Base-by-base conservation (phyloP, 2,113 vertebrate genomes). In the Danionella cerebrum region DNA sequence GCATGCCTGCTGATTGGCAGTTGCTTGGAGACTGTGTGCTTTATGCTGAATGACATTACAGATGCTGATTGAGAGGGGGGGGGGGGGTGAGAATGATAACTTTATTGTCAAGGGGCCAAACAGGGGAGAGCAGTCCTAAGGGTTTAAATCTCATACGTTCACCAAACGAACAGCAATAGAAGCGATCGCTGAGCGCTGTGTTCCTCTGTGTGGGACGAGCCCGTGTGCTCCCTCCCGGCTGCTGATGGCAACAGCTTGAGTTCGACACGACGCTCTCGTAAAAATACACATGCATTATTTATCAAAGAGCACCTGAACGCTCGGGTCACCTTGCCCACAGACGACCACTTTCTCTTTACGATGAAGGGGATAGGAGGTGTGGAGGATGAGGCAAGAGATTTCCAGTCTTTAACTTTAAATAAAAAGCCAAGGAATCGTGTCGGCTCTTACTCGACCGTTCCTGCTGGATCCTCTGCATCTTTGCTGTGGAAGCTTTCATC, bases 281-380 rank as follows among this genome's bases (percentile, higher is more conserved):
- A 19, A 14, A 64, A 52, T 33, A 47, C 1, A 10, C 51, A 36
- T 12, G 35, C 58, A 16, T 70, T 67, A 67, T 70, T 73, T 77
- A 70, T 73, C 67, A 65, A 64, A 70, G 53, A 65, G 42, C 29
- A 66, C 36, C 67, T 50, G 50, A 45, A 67, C 67, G 47, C 21
- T 47, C 14, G 67, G 76, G 78, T 85, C 84, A 85, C 85, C 84
- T 86, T 84, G 78, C 73, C 44, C 63, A 72, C 35, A 21, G 69
- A 65, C 54, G 45, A 76, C 69, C 72, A 73, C 60, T 65, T 36
- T 11, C 24, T 73, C 41, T 67, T 39, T 53, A 48, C 47, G 53
- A 69, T 69, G 65, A 59, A 47, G 6, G 3, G 58, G 77, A 76
- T 67, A 19, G 62, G 66, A 73, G 65, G 64, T 67, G 69, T 18